phyloP scores from a whole-genome alignment of 2,888 invertebrate species.

The Liopterus haemorrhoidalis region DNA sequence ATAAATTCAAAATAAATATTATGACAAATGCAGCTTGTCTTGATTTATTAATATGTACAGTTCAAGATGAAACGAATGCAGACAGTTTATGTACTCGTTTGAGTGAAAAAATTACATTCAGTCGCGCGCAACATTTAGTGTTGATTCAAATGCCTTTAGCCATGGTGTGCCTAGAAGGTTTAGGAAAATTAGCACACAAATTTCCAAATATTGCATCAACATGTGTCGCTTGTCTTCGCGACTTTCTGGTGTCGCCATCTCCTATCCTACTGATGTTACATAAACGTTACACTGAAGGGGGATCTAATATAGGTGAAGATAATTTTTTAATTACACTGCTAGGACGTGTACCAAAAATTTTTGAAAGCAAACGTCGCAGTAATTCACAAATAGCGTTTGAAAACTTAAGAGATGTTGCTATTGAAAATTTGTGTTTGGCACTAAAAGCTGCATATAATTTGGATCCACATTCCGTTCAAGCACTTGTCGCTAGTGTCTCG shows the following conservation, averaged over 20 bases:
- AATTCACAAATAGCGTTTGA: constrained; percentile 73
- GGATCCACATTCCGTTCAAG: constrained; percentile 91
- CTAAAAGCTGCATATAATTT: constrained; percentile 81
- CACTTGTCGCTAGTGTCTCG: constrained; percentile 91
- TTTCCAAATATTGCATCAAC: constrained; percentile 94
- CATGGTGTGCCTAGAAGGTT: constrained; percentile 91
- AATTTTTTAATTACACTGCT: constrained; percentile 57
- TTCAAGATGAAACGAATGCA: constrained; percentile 95
- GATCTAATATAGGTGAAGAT: constrained; percentile 11
- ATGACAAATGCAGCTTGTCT: constrained; percentile 97
- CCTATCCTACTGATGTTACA: constrained; percentile 88
- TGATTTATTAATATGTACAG: constrained; percentile 95
- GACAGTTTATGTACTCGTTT: constrained; percentile 90
- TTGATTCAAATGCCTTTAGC: constrained; percentile 92
- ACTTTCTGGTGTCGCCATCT: constrained; percentile 92
- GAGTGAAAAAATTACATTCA: constrained; percentile 89
- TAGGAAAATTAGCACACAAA: constrained; percentile 92
- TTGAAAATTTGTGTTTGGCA: constrained; percentile 91
- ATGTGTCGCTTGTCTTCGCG: constrained; percentile 85
- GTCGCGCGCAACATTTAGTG: constrained; percentile 83
- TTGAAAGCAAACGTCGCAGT: constrained; percentile 50
- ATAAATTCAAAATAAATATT: constrained; percentile 90
- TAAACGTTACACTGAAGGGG: constrained; percentile 60
- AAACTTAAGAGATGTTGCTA: constrained; percentile 87
- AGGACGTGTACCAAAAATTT: constrained; percentile 58